Conservation (phyloP, 2,888 invertebrate genomes). For the Eurytoma adleriae region DNA sequence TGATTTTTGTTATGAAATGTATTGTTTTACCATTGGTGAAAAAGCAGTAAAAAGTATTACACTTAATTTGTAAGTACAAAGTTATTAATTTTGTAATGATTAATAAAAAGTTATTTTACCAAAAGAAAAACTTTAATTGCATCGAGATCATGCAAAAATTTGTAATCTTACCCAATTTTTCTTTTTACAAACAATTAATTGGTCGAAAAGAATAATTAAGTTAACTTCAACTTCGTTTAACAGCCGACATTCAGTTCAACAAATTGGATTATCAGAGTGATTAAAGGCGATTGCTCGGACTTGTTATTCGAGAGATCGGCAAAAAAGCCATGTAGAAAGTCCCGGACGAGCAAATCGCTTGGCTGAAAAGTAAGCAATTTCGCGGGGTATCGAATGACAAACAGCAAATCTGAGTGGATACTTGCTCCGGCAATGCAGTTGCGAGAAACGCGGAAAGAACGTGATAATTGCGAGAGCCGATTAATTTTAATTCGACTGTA, state of each 20-base stretch:
- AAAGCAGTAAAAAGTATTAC: too few species aligned
- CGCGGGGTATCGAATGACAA: constrained; percentile 28
- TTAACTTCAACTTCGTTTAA: too few species aligned
- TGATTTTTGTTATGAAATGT: neutral
- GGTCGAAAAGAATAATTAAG: too few species aligned
- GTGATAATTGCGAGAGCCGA: constrained; percentile 33
- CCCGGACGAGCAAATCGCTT: constrained; percentile 4
- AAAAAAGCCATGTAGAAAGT: neutral
- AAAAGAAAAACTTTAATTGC: too few species aligned
- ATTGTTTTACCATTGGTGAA: neutral
- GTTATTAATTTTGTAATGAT: too few species aligned
- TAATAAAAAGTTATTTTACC: too few species aligned
- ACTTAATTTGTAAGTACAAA: too few species aligned
- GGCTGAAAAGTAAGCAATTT: constrained; percentile 24
- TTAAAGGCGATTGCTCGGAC: constrained; percentile 38
- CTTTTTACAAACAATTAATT: too few species aligned
- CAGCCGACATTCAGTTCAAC: too few species aligned
- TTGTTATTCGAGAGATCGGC: neutral
- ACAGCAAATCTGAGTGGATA: constrained; percentile 1
- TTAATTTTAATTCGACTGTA: constrained; percentile 39
- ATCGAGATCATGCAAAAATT: too few species aligned
- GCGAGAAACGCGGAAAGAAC: neutral
- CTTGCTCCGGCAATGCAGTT: neutral
- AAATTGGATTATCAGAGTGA: neutral
- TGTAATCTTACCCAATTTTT: too few species aligned